Evolutionary conservation across 2,113 vertebrate species (phyloP), one percentile per base, ranked within the genome.

Genomic region (Plecotus auritus): DNA sequence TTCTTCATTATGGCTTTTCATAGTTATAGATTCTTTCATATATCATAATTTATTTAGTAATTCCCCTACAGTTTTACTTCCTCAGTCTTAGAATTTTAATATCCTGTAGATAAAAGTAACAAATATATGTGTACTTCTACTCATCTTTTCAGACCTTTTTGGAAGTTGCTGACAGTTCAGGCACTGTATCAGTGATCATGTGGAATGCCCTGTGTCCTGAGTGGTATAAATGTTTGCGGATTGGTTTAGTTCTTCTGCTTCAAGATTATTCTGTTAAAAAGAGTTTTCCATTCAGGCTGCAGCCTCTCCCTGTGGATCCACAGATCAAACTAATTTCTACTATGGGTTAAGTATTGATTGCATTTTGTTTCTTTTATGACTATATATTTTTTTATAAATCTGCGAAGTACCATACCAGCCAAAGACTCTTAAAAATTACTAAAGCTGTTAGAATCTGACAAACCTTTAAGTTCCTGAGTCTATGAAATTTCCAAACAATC

Each of bases 131-230:
- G n/a, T 94, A 18, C 5, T 90, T 83, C 82, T 85, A 67, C 51
- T 85, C 80, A 59, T 73, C 82, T 76, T 94, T 95, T 82, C 97
- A 99, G 99, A 98, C 98, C 8, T 99, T 99, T 97, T 99, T 99
- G 97, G 99, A 99, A 98, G 99, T 99, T 73, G 99, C 99, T 85
- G 99, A 99, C 98, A 98, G 98, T 97, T 99, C 99, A 56, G 99
- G 99, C 80, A 98, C 98, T 61, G 99, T 99, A 98, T 99, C 99
- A 1, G 97, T 99, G 77, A 99, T 99, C 96, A 97, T 99, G 86
- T 99, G 99, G 99, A 99, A 99, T 28, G 98, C 98, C 1, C 93
- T 99, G 49, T 99, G 99, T 97, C 98, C 98, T 3, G 98, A 99
- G n/a, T 99, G 99, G 99, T 99, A 99, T 95, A 98, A 99, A 96